Conservation (phyloP, 2,888 invertebrate genomes). For the Heliconius sara region DNA sequence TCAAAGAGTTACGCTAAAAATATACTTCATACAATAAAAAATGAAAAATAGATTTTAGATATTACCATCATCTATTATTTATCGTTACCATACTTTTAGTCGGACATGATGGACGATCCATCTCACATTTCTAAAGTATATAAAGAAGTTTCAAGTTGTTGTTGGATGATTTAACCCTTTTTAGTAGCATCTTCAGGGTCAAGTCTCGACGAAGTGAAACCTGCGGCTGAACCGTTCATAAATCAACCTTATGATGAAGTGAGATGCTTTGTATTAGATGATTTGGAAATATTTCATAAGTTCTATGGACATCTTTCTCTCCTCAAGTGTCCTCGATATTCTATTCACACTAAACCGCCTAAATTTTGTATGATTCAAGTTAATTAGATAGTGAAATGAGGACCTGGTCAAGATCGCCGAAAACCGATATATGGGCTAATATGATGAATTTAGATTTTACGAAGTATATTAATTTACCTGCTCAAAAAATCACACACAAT, state of each 20-base stretch:
- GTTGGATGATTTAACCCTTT: conserved; percentile 29
- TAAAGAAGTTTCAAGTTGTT: conserved; percentile 34
- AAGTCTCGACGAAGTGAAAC: background rate
- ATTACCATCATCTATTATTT: conserved; percentile 31
- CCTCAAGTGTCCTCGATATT: background rate
- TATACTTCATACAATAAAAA: background rate
- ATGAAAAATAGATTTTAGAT: background rate
- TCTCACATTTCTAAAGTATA: conserved; percentile 33
- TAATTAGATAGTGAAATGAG: no score
- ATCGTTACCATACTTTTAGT: conserved; percentile 27
- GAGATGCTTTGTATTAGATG: background rate
- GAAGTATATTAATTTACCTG: no score
- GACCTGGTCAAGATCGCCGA: no score
- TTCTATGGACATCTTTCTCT: background rate
- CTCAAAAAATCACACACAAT: background rate
- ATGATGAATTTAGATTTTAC: no score
- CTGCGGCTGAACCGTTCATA: background rate
- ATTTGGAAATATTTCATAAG: background rate
- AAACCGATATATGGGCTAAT: no score
- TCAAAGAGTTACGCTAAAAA: no score
- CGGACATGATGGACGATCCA: conserved; percentile 30
- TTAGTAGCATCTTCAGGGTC: conserved; percentile 21
- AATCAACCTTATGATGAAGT: background rate
- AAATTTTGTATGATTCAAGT: no score
- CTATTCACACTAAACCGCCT: no score